Conservation (phyloP, 2,113 vertebrate genomes). For the Hippocampus abdominalis region DNA sequence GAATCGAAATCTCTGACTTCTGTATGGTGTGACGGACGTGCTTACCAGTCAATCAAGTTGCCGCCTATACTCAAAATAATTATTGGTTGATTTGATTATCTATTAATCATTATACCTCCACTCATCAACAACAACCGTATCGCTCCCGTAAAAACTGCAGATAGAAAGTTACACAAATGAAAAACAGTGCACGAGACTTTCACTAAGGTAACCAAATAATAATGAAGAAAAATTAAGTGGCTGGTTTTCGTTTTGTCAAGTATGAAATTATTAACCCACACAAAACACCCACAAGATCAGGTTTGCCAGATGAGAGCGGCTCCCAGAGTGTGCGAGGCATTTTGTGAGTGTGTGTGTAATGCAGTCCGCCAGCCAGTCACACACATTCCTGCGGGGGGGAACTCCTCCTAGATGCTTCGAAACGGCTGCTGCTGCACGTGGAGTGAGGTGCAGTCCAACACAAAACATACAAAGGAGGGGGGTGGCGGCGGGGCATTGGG, state of each 20-base stretch:
- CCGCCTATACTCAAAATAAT: no score
- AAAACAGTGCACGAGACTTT: background rate
- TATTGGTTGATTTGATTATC: no score
- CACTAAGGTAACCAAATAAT: background rate
- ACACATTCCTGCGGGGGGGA: slow-evolving; percentile 68
- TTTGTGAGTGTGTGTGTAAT: slow-evolving; percentile 20
- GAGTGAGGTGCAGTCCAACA: slow-evolving; percentile 56
- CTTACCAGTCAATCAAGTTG: no score
- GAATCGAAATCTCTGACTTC: no score
- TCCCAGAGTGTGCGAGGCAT: slow-evolving; percentile 40
- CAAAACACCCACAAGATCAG: slow-evolving; percentile 30
- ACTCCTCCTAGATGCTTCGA: slow-evolving; percentile 66
- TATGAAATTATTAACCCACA: slow-evolving; percentile 7
- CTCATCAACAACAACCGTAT: background rate
- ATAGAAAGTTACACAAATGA: background rate
- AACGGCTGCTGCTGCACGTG: slow-evolving; percentile 63
- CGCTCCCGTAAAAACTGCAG: background rate
- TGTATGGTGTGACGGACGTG: no score
- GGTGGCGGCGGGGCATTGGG: slow-evolving; percentile 4
- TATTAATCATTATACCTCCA: background rate
- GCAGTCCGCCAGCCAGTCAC: slow-evolving; percentile 51
- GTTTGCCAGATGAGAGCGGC: slow-evolving; percentile 27
- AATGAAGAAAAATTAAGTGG: slow-evolving; percentile 2
- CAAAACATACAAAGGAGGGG: slow-evolving; percentile 49
- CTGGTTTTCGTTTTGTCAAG: background rate